phyloP scores from a whole-genome alignment of 2,113 vertebrate genomes.

The Prochilodus magdalenae region DNA sequence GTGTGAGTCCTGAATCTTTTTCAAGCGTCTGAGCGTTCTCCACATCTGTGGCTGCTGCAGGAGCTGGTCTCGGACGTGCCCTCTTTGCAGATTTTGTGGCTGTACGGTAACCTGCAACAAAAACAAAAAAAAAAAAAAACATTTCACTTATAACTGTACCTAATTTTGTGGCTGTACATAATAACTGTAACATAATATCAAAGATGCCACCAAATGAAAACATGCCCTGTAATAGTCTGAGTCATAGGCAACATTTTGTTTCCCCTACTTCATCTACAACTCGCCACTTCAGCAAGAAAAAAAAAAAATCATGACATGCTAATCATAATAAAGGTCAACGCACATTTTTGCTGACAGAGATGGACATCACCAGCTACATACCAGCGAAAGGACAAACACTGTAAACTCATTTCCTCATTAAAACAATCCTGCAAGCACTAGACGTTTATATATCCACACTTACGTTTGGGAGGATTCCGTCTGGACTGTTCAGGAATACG shows the following conservation, averaged over 20 bases:
- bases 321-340: not conserved
- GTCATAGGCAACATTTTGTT: not conserved
- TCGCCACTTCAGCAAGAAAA: not conserved
- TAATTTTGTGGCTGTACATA: too few species aligned
- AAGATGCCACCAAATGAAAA: not conserved
- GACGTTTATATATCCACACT: conserved; percentile 48
- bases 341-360: not conserved
- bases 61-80: conserved; percentile 65
- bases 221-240: not conserved
- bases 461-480: conserved; percentile 85
- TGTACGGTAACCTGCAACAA: conserved; percentile 68
- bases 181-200: too few species aligned
- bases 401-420: not conserved
- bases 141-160: not conserved
- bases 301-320: not conserved
- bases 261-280: not conserved
- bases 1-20: conserved; percentile 66
- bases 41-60: conserved; percentile 59
- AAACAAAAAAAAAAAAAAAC: conserved; percentile 34
- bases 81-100: conserved; percentile 69
- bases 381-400: not conserved
- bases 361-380: conserved; percentile 20
- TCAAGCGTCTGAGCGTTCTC: conserved; percentile 58
- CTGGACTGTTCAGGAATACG: conserved; percentile 72
- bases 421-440: not conserved